phyloP scores from a whole-genome alignment of 2,113 vertebrate species.

The Cryptotis parvus region DNA sequence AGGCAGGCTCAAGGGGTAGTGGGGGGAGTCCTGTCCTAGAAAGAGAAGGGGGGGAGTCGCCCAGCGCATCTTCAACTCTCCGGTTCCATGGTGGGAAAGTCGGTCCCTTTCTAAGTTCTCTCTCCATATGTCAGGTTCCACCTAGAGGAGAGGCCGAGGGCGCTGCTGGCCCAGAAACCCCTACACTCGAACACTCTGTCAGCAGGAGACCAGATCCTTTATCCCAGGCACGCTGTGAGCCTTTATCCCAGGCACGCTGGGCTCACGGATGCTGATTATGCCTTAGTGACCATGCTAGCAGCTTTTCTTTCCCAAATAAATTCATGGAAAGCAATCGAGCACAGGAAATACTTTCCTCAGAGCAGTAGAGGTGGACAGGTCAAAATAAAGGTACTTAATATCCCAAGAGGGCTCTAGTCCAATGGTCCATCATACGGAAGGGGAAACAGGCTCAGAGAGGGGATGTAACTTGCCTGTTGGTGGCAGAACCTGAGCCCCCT shows the following conservation, averaged over 20 bases:
- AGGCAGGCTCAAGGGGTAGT: not conserved
- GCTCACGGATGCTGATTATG: not conserved
- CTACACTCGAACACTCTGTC: not conserved
- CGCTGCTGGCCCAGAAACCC: not conserved
- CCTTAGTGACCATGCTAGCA: not conserved
- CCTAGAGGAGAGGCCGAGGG: not conserved
- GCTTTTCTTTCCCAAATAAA: not conserved
- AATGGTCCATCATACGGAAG: not conserved
- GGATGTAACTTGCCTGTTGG: not conserved
- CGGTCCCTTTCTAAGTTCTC: not conserved
- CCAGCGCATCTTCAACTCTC: not conserved
- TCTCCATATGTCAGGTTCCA: too few species aligned
- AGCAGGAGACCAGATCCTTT: not conserved
- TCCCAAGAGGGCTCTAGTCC: not conserved
- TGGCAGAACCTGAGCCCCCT: not conserved
- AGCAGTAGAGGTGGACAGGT: not conserved
- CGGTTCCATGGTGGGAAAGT: not conserved
- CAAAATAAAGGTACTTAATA: not conserved
- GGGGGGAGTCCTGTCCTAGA: not conserved
- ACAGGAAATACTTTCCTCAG: not conserved
- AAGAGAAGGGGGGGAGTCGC: not conserved
- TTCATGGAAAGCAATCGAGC: not conserved
- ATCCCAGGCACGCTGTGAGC: not conserved
- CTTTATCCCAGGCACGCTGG: not conserved
- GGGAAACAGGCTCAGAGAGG: constrained; percentile 41